Percentiles rank a stretch among this genome's conserved stretches.
Conservation (phyloP, 2,888 invertebrate species). For the Latrodectus hesperus region DNA sequence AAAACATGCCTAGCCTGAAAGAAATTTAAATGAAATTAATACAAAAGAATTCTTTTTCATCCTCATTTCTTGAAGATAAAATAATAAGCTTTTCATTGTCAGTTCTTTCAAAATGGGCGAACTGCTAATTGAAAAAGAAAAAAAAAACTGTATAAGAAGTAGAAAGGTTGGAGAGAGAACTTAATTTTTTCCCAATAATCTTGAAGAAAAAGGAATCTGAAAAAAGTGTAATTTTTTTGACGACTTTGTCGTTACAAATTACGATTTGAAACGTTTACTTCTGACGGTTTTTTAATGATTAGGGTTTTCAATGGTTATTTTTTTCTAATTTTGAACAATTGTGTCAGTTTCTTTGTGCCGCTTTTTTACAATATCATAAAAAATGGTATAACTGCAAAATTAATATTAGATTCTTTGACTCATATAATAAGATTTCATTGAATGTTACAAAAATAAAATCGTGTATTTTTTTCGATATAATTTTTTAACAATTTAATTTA, state of each 20-base stretch:
- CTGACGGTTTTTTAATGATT: constrained; percentile 21
- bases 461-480: no score
- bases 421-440: no score
- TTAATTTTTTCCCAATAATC: constrained; percentile 43
- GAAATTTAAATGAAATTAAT: constrained; percentile 65
- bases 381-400: no score
- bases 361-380: no score
- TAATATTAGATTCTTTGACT: no score
- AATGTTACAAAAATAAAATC: no score
- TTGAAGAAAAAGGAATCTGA: background rate
- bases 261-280: background rate
- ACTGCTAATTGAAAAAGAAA: constrained; percentile 45
- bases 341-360: no score
- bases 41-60: constrained; percentile 41
- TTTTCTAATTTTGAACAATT: no score
- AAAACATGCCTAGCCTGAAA: constrained; percentile 18
- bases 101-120: constrained; percentile 25
- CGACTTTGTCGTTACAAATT: constrained; percentile 16
- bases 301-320: background rate
- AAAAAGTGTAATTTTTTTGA: constrained; percentile 16
- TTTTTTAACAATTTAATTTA: no score
- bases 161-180: constrained; percentile 9
- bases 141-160: constrained; percentile 16
- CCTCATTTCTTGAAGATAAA: constrained; percentile 5
- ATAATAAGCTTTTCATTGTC: constrained; percentile 43